Evolutionary conservation across 1,140 invertebrate genomes (phyloP), one percentile per base, ranked within the genome.

Genomic region (Drosophila erecta): DNA sequence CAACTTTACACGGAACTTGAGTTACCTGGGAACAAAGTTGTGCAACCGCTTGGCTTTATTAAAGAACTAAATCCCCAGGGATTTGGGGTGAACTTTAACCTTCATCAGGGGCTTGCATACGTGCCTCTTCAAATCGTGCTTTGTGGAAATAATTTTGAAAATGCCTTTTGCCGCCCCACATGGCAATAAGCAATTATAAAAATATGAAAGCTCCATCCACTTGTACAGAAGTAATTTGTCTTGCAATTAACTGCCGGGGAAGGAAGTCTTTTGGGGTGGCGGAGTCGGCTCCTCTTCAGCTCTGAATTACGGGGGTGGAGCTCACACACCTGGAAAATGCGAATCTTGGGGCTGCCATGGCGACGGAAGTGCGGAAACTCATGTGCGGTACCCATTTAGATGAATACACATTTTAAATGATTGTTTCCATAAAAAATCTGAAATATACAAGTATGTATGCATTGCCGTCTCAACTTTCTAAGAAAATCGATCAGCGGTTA

Each of bases 161-260:
- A 40, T 24, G 11, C 22, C 17, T 15, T 33, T 15, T 24, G 8
- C 20, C 46, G 50, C 47, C 51, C 56, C 64, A 65, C 64, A 67
- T 67, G 67, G 50, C 67, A 67, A 59, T 49, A 76, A 66, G 76
- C 60, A 79, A 83, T 78, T 81, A 71, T 43, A 64, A 64, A 59
- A 49, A 62, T 71, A 81, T 73, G 74, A 75, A 70, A 66, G 64
- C 70, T 50, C 40, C 56, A 71, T 65, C 71, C 76, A 71, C 80
- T 84, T 79, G 80, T 46, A 71, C 69, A 72, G 62, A 66, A 76
- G 80, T 79, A 84, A 84, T 83, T 83, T 83, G 75, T 83, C 70
- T 67, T 67, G 80, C 80, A 83, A 79, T 83, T 83, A 79, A 73
- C 74, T 58, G 37, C 35, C 57, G 38, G 76, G 59, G 44, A 74